Evolutionary conservation across 1,140 invertebrate genomes (phyloP), one percentile per base, ranked within the genome.

Genomic region (Meteorus sp.): DNA sequence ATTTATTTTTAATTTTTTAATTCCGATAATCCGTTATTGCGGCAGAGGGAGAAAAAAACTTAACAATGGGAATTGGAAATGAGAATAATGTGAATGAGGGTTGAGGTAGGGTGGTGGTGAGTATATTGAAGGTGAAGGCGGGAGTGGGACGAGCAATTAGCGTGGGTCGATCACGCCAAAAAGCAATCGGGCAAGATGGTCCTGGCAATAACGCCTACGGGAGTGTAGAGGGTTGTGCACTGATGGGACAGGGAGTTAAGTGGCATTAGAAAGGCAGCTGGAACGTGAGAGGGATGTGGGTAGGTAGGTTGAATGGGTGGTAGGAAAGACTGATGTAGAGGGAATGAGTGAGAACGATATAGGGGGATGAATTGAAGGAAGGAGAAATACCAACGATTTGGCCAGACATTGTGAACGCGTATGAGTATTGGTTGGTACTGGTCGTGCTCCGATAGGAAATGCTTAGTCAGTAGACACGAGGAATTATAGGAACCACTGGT

Each of bases 201-300:
- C 56, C 56, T 47, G 54, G 59, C 62, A 62, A 66, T 63, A 67
- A 67, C 22, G 54, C 44, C 8, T 9, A 29, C 27, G 23, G 15
- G 20, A 2, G 33, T 11, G 17, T 6, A 22, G 20, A 55, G 43
- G 50, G 31, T n/a, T 15, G 51, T 61, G 57, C 56, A 53, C 56
- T 60, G 64, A 61, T 62, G 63, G 54, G 68, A 67, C 66, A 63
- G 63, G 58, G 59, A 63, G 67, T 70, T 70, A 69, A 70, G 63
- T 68, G 63, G 55, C 55, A 50, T 31, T 31, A 29, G 27, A 15
- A 15, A 56, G 41, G 43, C 17, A 45, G 43, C 20, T 13, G 39
- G 8, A 22, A 8, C 43, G 8, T 11, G 37, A n/a, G 37, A 45
- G 43, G 3, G 23, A 11, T 23, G 13, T 4, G 48, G 11, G n/a